A percentile compares a stretch with the other conserved stretches of the same genome.
These are phyloP conservation scores for Telmatochromis brachygnathus DNA, from an alignment of 2,113 vertebrate genomes.

Conservation along the genomic window DNA sequence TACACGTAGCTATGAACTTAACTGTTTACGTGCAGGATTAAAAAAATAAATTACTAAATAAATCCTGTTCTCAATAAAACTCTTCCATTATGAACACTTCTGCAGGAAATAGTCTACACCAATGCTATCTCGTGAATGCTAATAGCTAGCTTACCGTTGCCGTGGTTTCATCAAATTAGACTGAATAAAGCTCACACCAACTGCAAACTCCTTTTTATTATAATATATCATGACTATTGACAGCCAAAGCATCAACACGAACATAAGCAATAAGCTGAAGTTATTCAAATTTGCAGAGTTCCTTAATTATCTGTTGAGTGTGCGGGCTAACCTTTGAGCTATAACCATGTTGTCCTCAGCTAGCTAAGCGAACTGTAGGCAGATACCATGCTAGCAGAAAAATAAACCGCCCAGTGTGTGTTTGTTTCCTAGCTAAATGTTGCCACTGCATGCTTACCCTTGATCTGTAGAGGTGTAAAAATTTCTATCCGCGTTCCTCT, in stretches of 20 bases:
- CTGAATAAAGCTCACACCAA: no score
- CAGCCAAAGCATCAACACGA: accelerated
- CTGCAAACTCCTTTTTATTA: not conserved
- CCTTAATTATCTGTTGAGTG: not conserved
- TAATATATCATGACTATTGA: not conserved
- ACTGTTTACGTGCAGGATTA: not conserved
- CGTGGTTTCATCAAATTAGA: not conserved
- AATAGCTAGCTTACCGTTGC: not conserved
- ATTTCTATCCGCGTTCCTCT: not conserved
- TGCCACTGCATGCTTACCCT: not conserved
- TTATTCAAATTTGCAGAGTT: not conserved
- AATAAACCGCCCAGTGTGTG: not conserved
- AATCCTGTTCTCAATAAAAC: not conserved
- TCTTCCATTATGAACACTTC: not conserved
- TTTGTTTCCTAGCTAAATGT: not conserved
- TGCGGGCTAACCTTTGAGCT: not conserved
- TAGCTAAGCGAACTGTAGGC: not conserved
- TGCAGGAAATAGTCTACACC: not conserved
- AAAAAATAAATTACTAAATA: not conserved
- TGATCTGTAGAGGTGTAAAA: not conserved
- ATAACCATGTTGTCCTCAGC: not conserved
- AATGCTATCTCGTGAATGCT: not conserved
- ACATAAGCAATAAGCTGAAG: not conserved
- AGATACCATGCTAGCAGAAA: not conserved
- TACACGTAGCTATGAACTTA: not conserved